Evolutionary conservation across 1,140 invertebrate genomes (phyloP), one percentile per base, ranked within the genome.

Genomic region (Paralvinella palmiformis): DNA sequence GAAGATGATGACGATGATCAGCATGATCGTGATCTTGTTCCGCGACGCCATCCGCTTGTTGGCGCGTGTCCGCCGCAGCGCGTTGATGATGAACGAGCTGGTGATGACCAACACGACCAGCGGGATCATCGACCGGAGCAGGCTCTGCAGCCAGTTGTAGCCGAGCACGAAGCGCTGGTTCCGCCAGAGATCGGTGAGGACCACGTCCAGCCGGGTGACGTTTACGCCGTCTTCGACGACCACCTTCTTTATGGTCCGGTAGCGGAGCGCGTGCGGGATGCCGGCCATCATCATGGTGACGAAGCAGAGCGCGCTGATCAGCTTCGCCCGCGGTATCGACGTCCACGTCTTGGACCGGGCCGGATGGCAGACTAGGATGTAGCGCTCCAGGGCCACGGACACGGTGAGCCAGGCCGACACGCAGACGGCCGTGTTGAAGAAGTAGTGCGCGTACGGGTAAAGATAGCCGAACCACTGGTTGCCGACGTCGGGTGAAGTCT

Each of bases 321-420:
- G 33, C 10, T 69, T 70, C 0, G 75, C 73, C 6, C 73, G 33
- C 3, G 55, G 31, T 27, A 71, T 56, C 0, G 92, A 96, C 80
- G 93, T 96, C 27, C 95, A 83, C 0, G 89, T 89, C 59, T 90
- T 84, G 0, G 92, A 91, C 63, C 86, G 85, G 6, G 96, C 83
- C 0, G 93, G 93, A 79, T 94, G 91, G 75, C 93, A 96, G 0
- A 98, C 94, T 1, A 94, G 92, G 41, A 97, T 89, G 81, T 93
- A 98, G 52, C 63, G 84, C 79, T 98, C 95, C 64, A 96, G 84
- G 0, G 94, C 96, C 17, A 98, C 94, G 1, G 91, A 91, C 50
- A 97, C 85, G 0, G 94, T 97, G 69, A 96, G 84, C 83, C 96
- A 98, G 48, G 95, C 92, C 20, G 92, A 75, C 10, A 74, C 69